Percentiles rank a stretch among this genome's conserved stretches.
Conservation (phyloP, 2,888 invertebrate genomes). For the Sminthurinus aureus region DNA sequence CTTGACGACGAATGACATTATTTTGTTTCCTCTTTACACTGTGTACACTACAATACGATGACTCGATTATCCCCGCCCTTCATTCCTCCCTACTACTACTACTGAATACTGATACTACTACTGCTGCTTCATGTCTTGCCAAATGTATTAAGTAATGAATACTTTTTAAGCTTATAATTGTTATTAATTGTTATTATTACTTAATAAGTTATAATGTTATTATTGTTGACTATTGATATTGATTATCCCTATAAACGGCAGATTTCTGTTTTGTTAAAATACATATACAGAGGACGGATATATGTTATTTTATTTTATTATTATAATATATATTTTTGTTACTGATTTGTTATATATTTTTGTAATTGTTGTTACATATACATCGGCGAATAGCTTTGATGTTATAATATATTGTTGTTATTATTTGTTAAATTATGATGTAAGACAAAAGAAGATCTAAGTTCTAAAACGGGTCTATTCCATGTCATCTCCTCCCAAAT, state of each 20-base stretch:
- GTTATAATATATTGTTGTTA: conserved; percentile 2
- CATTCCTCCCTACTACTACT: not conserved
- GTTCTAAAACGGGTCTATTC: conserved; percentile 13
- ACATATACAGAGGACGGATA: conserved; percentile 1
- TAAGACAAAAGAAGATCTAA: not conserved
- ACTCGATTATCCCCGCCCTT: conserved; percentile 1
- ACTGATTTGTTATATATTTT: conserved; percentile 14
- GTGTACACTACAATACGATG: conserved; percentile 37
- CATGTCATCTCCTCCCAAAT: conserved; percentile 23
- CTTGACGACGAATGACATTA: conserved; percentile 28
- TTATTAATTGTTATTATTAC: conserved; percentile 27
- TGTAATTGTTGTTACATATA: conserved; percentile 9
- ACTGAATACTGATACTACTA: not conserved
- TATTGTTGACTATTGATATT: conserved; percentile 30
- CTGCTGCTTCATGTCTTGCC: conserved; percentile 44
- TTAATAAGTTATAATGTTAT: conserved; percentile 31
- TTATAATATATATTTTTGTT: conserved; percentile 29
- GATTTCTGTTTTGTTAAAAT: conserved; percentile 7
- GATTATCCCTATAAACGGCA: conserved; percentile 19
- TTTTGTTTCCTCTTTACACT: not conserved
- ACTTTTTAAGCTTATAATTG: conserved; percentile 19
- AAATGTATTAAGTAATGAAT: conserved; percentile 47
- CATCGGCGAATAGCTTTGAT: conserved; percentile 1
- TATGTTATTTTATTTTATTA: too few relatives aligned
- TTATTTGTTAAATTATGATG: not conserved